Evolutionary conservation across 1,140 invertebrate genomes (phyloP), one percentile per base, ranked within the genome.

Genomic region (Hycleus cichorii): DNA sequence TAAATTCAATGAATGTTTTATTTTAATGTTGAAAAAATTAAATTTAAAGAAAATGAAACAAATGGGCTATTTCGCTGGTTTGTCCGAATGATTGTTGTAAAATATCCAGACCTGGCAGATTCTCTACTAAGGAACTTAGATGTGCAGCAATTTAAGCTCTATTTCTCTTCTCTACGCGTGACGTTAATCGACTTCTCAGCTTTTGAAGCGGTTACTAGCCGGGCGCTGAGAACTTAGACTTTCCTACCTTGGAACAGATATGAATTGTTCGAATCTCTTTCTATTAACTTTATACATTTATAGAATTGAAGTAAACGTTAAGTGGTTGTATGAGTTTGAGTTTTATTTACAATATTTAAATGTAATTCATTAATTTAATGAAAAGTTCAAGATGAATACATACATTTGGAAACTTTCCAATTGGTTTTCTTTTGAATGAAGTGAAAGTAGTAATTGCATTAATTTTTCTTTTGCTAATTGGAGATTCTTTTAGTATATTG

Each of bases 111-210:
- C 50, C 57, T 50, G 58, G 64, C 64, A 66, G 64, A 68, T 64
- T 68, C 64, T 59, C 63, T 62, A 58, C 60, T 66, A 66, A 71
- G 68, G 61, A 70, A 67, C 67, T 69, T 68, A 65, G 68, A 72
- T 71, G 67, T 67, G 65, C 70, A 63, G 69, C 70, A 71, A 72
- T 71, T 72, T 70, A 69, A 64, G 65, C 68, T 66, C 67, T 69
- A 69, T 70, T 71, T 70, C 70, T 70, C 69, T 67, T 69, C 66
- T 60, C 57, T 66, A 52, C 60, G 60, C 57, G 61, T 71, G 68
- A 71, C 70, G 65, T 71, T 72, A 72, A 72, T 72, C 69, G 69
- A 72, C 69, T 68, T 69, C 62, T 65, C 62, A 64, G 67, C 67
- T 70, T 69, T 67, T 70, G 62, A 69, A 67, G 63, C 59, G 64